Conservation (phyloP, 2,797 vertebrate species). For the Jordanella pulchra region DNA sequence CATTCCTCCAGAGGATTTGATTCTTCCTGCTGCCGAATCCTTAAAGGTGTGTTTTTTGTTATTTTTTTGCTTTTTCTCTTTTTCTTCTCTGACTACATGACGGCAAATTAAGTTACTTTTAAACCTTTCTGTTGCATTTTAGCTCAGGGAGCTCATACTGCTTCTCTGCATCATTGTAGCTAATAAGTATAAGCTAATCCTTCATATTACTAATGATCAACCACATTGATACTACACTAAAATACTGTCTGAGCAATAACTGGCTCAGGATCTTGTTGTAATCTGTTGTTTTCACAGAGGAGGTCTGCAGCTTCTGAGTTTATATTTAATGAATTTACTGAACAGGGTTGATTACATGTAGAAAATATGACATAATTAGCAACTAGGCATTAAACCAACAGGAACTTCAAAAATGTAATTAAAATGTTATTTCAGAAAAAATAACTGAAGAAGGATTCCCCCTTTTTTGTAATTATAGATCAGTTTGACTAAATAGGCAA, state of each 20-base stretch:
- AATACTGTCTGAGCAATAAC: constrained; percentile 59
- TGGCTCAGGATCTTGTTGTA: constrained; percentile 49
- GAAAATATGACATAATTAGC: neutral
- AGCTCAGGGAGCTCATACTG: constrained; percentile 1
- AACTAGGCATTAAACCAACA: neutral
- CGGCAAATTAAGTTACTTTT: neutral
- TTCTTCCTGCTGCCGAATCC: neutral
- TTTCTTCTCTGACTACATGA: neutral
- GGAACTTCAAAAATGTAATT: neutral
- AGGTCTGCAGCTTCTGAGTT: constrained; percentile 22
- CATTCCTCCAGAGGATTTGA: constrained; percentile 20
- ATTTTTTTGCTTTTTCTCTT: constrained; percentile 4
- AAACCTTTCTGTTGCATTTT: neutral
- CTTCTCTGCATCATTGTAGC: neutral
- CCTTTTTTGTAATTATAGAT: too few species aligned
- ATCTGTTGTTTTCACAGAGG: constrained; percentile 30
- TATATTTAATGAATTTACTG: constrained; percentile 1
- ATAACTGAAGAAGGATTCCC: too few species aligned
- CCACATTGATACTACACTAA: constrained; percentile 78
- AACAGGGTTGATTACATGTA: neutral
- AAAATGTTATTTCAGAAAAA: too few species aligned
- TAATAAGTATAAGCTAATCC: constrained; percentile 50
- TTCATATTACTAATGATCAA: constrained; percentile 75
- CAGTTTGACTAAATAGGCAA: neutral
- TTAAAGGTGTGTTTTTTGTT: constrained; percentile 12